Evolutionary conservation across 2,113 vertebrate genomes (phyloP).

Genomic region (Tautogolabrus adspersus): DNA sequence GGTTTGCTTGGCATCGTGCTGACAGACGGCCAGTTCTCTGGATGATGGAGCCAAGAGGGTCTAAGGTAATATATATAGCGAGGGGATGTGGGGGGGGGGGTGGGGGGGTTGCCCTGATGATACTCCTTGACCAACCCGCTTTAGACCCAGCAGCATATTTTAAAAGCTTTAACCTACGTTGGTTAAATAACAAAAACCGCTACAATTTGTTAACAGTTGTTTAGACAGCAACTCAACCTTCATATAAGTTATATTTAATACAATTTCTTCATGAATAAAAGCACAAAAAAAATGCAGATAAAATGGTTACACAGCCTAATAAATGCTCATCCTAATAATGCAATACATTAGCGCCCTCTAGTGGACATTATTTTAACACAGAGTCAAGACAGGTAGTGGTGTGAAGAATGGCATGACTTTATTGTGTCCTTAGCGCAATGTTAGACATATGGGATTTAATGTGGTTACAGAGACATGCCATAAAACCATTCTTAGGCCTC

Average conservation of each 20-base stretch:
- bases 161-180: too few species aligned
- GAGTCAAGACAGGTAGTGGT: slow-evolving; percentile 20
- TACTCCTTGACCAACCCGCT: slow-evolving; percentile 9
- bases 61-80: slow-evolving; percentile 67
- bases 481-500: slow-evolving; percentile 54
- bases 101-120: slow-evolving; percentile 16
- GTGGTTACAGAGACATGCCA: slow-evolving; percentile 78
- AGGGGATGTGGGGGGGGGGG: neutral
- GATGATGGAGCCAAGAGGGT: slow-evolving; percentile 20
- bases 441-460: slow-evolving; percentile 79
- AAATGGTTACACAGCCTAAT: neutral
- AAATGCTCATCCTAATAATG: neutral
- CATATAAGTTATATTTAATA: neutral
- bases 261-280: too few species aligned
- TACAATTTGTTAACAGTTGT: too few species aligned
- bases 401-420: slow-evolving; percentile 81
- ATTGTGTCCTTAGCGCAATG: slow-evolving; percentile 80
- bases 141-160: slow-evolving; percentile 17
- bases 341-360: neutral
- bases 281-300: neutral
- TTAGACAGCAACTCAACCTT: neutral
- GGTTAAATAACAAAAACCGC: neutral
- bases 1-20: slow-evolving; percentile 72
- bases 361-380: slow-evolving; percentile 11
- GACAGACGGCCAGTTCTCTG: slow-evolving; percentile 44